Evolutionary conservation across 2,113 vertebrate species (phyloP).

Genomic region (Burhinus oedicnemus): DNA sequence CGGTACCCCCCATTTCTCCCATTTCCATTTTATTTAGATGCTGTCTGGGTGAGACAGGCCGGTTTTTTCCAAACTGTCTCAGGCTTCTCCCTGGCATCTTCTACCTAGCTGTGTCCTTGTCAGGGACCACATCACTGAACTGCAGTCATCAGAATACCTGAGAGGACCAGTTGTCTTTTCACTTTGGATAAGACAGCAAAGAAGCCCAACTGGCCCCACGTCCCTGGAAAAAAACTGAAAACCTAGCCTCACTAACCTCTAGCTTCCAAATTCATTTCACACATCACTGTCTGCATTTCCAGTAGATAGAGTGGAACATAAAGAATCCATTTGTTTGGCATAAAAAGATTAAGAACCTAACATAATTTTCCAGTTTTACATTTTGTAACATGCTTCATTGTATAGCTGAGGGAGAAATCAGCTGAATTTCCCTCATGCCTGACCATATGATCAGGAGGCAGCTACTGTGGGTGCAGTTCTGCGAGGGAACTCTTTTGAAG

Average conservation of each 20-base stretch:
- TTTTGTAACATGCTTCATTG: neutral
- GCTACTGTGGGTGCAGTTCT: neutral
- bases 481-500: conserved; percentile 32
- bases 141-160: neutral
- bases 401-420: conserved; percentile 37
- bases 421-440: conserved; percentile 48
- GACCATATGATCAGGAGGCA: conserved; percentile 42
- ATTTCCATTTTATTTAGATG: neutral
- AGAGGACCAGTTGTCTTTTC: neutral
- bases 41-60: neutral
- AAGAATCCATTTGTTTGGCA: neutral
- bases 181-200: neutral
- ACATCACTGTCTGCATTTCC: neutral
- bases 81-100: neutral
- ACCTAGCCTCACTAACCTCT: neutral
- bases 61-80: neutral
- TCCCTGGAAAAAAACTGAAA: neutral
- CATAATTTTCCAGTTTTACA: neutral
- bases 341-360: neutral
- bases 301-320: neutral
- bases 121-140: neutral
- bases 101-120: neutral
- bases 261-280: neutral
- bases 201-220: neutral
- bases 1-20: neutral